Evolutionary conservation across 2,797 vertebrate genomes (phyloP).

Genomic region (Dendrocincla tyrannina): DNA sequence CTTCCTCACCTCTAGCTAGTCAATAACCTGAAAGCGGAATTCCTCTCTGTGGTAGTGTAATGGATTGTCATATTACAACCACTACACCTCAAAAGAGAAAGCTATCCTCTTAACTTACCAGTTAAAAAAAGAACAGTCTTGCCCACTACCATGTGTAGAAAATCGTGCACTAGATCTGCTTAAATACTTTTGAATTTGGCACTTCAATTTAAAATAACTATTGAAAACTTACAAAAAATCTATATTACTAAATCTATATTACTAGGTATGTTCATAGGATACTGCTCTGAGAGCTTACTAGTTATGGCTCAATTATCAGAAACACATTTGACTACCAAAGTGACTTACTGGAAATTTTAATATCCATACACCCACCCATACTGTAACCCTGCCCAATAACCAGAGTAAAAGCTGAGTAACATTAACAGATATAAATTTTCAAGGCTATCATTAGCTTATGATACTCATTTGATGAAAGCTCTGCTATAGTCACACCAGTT

Average conservation of each 20-base stretch:
- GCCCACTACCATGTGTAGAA: not conserved
- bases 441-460: not conserved
- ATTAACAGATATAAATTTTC: not conserved
- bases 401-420: not conserved
- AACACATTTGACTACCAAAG: not conserved
- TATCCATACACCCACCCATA: not conserved
- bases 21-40: not conserved
- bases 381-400: not conserved
- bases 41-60: rapidly evolving
- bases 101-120: not conserved
- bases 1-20: not conserved
- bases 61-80: not conserved
- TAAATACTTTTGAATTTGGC: not conserved
- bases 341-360: not conserved
- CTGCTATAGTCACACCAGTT: not conserved
- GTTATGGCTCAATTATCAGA: not conserved
- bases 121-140: not conserved
- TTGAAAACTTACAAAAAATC: not conserved
- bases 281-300: not conserved
- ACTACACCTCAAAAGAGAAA: not conserved
- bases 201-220: not conserved
- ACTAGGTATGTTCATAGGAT: too few relatives aligned
- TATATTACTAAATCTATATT: too few relatives aligned
- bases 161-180: not conserved
- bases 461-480: not conserved